Evolutionary conservation across 1,140 invertebrate genomes (phyloP), one percentile per base, ranked within the genome.

Genomic region (Contarinia nasturtii): DNA sequence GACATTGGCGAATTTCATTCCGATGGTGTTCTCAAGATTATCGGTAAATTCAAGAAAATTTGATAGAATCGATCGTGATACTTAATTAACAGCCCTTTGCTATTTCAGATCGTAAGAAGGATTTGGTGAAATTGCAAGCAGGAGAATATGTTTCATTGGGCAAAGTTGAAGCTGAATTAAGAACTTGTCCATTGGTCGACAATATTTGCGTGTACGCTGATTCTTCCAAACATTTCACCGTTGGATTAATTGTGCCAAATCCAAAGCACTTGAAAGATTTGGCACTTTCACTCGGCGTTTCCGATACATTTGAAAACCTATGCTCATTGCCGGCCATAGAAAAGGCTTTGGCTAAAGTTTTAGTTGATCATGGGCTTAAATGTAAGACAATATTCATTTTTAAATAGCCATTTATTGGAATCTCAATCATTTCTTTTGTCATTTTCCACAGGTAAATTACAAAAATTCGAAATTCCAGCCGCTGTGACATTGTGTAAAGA

Each of bases 121-220:
- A 98, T 70, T 72, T 98, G 49, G 89, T 98, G 10, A 98, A 98
- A 68, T 68, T 98, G 8, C 91, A 97, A 67, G 80, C 87, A 21
- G 95, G 95, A 42, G 95, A 98, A 70, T 98, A 98, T 60, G 87
- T 96, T 2, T 92, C 88, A 17, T 67, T 95, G 41, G 87, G 89
- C 37, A 91, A 91, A 68, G 88, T 96, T 19, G 78, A 87, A 66
- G 76, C 91, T 1, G 84, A 89, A 59, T 66, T 98, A 51, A 94
- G 95, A 64, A 94, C 91, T 0, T 90, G 82, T 57, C 80, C 87
- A 4, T 63, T 93, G 18, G 84, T 98, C n/a, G 94, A 98, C 59
- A 96, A 97, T 61, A 84, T 95, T 58, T 95, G 91, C 58, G 82
- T 95, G 8, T 92, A 92, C 65, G 91, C 86, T 20, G 88, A 92